Evolutionary conservation across 2,888 invertebrate species (phyloP).

Genomic region (Strigamia transsilvanica): DNA sequence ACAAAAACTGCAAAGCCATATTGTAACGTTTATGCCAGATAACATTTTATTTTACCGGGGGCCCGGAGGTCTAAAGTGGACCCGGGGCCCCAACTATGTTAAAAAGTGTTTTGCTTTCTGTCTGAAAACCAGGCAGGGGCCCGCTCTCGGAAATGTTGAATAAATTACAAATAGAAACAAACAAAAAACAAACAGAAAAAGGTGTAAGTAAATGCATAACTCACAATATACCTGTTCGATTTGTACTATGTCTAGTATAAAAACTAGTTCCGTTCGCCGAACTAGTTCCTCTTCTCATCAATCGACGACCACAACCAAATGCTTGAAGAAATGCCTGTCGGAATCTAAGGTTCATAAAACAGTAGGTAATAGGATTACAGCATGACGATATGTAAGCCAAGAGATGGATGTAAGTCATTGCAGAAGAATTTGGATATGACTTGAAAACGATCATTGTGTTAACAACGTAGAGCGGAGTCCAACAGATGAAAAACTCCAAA

Average conservation of each 20-base stretch:
- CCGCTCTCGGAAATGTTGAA: no score
- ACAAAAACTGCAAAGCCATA: no score
- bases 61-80: no score
- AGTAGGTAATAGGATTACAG: conserved; percentile 76
- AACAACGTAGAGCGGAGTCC: conserved; percentile 73
- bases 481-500: conserved; percentile 75
- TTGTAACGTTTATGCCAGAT: no score
- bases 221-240: conserved; percentile 37
- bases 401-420: conserved; percentile 69
- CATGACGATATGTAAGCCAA: conserved; percentile 72
- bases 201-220: not conserved
- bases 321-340: conserved; percentile 71
- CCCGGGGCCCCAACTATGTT: no score
- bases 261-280: conserved; percentile 53
- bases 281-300: not conserved
- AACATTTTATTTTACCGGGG: no score
- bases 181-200: not conserved
- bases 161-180: no score
- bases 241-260: conserved; percentile 53
- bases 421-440: conserved; percentile 66
- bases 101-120: no score
- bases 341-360: conserved; percentile 75
- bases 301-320: conserved; percentile 67
- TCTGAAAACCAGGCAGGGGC: no score
- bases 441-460: conserved; percentile 70